Evolutionary conservation across 2,113 vertebrate genomes (phyloP).

Genomic region (Prunella fulvescens): DNA sequence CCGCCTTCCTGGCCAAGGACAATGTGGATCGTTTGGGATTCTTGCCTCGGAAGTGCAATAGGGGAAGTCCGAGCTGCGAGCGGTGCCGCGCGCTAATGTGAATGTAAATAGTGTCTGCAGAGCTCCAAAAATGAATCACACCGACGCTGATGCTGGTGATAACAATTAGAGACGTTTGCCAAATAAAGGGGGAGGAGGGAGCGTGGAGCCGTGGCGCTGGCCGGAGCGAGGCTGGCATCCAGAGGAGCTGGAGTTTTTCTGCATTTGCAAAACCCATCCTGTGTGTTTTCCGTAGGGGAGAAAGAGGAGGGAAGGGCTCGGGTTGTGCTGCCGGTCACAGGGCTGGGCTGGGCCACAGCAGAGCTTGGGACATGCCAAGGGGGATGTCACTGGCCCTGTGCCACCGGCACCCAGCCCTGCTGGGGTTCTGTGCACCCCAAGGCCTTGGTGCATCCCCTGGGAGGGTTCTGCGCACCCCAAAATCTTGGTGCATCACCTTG

Average conservation of each 20-base stretch:
- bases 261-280: not conserved
- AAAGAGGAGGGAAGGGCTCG: not conserved
- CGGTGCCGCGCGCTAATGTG: conserved; percentile 78
- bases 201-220: not conserved
- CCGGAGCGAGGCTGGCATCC: not conserved
- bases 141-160: not conserved
- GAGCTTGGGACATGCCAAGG: not conserved
- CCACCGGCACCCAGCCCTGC: not conserved
- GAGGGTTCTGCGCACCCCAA: not conserved
- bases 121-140: conserved; percentile 77
- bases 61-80: conserved; percentile 38
- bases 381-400: not conserved
- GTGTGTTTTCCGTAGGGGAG: conserved; percentile 8
- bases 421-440: not conserved
- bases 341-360: not conserved
- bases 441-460: fast-evolving
- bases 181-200: conserved; percentile 77
- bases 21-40: not conserved
- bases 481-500: fast-evolving
- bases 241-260: conserved; percentile 4
- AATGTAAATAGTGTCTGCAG: conserved; percentile 96
- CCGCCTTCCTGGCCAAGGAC: not conserved
- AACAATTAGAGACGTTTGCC: conserved; percentile 82
- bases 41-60: conserved; percentile 84
- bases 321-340: not conserved